Conservation (phyloP, 2,797 vertebrate species). For the Pteropus rufus region DNA sequence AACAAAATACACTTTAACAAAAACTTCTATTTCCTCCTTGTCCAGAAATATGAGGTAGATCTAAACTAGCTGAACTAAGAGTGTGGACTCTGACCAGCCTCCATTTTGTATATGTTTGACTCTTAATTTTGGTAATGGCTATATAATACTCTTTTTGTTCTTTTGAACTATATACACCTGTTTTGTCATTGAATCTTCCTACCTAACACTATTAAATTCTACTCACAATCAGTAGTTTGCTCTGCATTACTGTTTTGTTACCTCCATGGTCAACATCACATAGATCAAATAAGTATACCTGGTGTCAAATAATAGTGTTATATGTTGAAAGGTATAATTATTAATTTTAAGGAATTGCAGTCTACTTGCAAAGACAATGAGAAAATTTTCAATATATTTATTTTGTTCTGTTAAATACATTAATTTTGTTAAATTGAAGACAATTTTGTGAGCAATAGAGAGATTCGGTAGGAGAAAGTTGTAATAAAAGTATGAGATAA, state of each 20-base stretch:
- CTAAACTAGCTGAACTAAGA: background rate
- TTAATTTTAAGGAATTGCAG: background rate
- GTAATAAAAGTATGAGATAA: background rate
- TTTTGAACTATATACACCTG: background rate
- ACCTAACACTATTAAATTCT: background rate
- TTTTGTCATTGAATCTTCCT: background rate
- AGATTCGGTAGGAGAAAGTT: background rate
- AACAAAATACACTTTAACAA: background rate
- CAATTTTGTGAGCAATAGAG: background rate
- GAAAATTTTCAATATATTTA: background rate
- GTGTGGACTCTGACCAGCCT: background rate
- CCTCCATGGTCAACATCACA: background rate
- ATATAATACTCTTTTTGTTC: background rate
- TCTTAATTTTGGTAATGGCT: background rate
- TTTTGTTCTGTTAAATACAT: background rate
- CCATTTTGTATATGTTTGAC: background rate
- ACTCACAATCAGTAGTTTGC: background rate
- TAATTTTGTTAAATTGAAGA: background rate
- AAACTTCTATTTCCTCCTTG: background rate
- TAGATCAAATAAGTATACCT: background rate
- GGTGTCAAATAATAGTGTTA: background rate
- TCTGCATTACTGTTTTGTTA: background rate
- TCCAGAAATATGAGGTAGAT: background rate
- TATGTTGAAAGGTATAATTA: background rate
- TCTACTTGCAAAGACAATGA: background rate